Evolutionary conservation across 1,140 invertebrate genomes (phyloP), one percentile per base, ranked within the genome.

Genomic region (Lordiphosa mommai): DNA sequence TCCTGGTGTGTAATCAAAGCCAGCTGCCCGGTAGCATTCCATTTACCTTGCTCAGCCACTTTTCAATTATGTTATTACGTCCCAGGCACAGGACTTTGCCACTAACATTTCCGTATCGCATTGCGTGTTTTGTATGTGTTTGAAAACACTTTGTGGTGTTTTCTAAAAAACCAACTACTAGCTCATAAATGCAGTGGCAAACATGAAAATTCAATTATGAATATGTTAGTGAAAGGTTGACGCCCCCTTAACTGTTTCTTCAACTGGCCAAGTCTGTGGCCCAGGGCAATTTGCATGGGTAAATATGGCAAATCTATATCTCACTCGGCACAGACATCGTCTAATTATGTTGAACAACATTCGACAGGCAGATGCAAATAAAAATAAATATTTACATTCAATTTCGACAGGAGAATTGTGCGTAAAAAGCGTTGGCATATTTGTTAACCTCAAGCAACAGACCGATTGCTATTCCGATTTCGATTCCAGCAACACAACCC

Each of bases 21-120:
- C 71, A 73, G 71, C 71, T 73, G 70, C 51, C 40, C 52, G 65
- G 51, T 47, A 71, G 72, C 73, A 77, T 77, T 77, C 72, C 63
- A 67, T 71, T 64, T 46, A 58, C 58, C 37, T 59, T 50, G 43
- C 71, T 49, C 56, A 84, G 30, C 63, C 77, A 84, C 80, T 84
- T 84, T 84, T 84, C 77, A 84, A 84, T 84, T 84, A 84, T 84
- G 77, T 84, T 84, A 84, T 84, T 84, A 84, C 76, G 76, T 66
- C 67, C 43, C 67, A 64, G 55, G 50, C 23, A 27, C 23, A 74
- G 65, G 63, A 67, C 63, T 46, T 44, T 67, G 67, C 29, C 29
- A 32, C 12, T 30, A 74, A 61, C 61, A 72, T 73, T 41, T 71
- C 61, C 46, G 57, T 52, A 57, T 46, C 37, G 46, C 20, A 23